Evolutionary conservation across 2,888 invertebrate species (phyloP).

Genomic region (Frankliniella intonsa): DNA sequence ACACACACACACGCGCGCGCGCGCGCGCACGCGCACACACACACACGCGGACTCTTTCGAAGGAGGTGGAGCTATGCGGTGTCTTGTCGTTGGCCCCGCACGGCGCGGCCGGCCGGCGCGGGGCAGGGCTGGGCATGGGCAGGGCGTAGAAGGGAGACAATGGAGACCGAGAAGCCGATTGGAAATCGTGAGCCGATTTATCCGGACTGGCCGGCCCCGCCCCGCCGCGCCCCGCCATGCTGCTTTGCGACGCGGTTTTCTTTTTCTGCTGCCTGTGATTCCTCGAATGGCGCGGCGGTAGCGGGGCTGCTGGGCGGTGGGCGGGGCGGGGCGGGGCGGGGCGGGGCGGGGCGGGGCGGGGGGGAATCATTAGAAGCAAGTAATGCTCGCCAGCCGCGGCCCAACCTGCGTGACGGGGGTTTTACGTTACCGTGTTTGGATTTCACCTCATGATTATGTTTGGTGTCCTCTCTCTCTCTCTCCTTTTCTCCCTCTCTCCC

Average conservation of each 20-base stretch:
- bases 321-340: neutral
- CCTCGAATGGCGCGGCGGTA: neutral
- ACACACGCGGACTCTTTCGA: neutral
- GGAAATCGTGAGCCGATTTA: slow-evolving; percentile 27
- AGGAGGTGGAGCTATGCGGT: too few relatives aligned
- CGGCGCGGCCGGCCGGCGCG: neutral
- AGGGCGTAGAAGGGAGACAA: slow-evolving; percentile 7
- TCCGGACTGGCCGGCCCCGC: neutral
- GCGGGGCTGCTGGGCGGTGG: neutral
- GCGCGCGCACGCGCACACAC: neutral
- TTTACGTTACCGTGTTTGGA: slow-evolving; percentile 10
- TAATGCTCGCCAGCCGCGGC: neutral
- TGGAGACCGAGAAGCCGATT: neutral
- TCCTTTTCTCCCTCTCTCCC: neutral
- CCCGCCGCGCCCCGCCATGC: neutral
- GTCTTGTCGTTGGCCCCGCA: too few relatives aligned
- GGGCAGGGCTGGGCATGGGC: slow-evolving; percentile 6
- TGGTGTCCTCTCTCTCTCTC: slow-evolving; percentile 1
- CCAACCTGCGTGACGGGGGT: neutral
- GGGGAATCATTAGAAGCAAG: neutral
- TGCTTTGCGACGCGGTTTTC: neutral
- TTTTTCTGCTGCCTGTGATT: too few relatives aligned
- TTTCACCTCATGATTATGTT: neutral
- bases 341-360: too few relatives aligned
- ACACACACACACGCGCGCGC: neutral